Conservation (phyloP, 2,888 invertebrate genomes). For the Xanthorhoe spadicearia region DNA sequence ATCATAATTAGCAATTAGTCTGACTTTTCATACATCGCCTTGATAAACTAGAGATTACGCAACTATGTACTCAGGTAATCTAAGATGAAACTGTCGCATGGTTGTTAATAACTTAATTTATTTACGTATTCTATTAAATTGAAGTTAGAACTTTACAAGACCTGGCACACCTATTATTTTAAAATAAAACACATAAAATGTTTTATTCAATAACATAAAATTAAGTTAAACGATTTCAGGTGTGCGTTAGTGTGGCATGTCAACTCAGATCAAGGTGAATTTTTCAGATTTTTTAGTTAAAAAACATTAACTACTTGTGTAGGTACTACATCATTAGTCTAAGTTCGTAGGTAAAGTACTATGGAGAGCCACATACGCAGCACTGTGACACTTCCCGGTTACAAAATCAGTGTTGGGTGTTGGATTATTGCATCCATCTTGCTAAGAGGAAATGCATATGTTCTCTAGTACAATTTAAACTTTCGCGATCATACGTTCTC, state of each 20-base stretch:
- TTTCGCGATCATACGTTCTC: too few relatives aligned
- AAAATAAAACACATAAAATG: too few relatives aligned
- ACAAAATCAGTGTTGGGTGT: slow-evolving; percentile 4
- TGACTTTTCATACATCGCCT: slow-evolving; percentile 23
- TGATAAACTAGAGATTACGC: not conserved
- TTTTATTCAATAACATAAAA: too few relatives aligned
- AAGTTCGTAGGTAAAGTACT: not conserved
- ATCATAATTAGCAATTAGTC: slow-evolving; percentile 23
- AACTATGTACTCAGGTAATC: not conserved
- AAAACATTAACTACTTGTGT: too few relatives aligned
- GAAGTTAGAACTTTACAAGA: too few relatives aligned
- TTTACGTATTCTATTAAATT: not conserved
- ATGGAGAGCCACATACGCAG: not conserved
- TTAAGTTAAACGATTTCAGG: too few relatives aligned
- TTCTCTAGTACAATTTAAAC: too few relatives aligned
- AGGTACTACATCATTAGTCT: too few relatives aligned
- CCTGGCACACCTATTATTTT: too few relatives aligned
- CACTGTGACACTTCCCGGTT: slow-evolving; percentile 23
- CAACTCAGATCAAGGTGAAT: too few relatives aligned
- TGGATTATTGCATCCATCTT: not conserved
- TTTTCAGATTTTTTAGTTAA: too few relatives aligned
- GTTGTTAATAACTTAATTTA: not conserved
- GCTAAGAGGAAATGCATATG: not conserved
- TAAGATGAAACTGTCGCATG: slow-evolving; percentile 1
- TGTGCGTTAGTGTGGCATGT: too few relatives aligned